Percentiles rank a stretch among this genome's conserved stretches.
Conservation (phyloP, 1,140 invertebrate species). For the Zophobas atratus region DNA sequence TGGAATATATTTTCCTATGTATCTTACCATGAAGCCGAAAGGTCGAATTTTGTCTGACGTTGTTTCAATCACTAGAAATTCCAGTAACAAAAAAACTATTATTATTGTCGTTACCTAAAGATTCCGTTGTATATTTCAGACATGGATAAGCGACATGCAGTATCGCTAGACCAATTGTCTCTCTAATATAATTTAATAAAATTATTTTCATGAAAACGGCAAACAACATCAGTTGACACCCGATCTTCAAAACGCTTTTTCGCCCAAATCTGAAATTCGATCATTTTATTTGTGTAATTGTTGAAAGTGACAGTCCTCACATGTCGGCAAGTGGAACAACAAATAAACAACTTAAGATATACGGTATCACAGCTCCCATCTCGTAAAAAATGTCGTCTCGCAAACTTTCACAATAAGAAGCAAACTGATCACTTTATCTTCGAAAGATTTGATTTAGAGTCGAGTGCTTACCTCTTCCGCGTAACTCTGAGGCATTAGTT, state of each 20-base stretch:
- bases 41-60: background rate
- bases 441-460: background rate
- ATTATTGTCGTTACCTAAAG: background rate
- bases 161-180: background rate
- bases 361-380: background rate
- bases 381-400: slow-evolving; percentile 10
- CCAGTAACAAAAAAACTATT: background rate
- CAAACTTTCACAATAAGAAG: slow-evolving; percentile 20
- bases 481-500: slow-evolving; percentile 6
- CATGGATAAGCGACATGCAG: slow-evolving; percentile 7
- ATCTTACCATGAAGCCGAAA: background rate
- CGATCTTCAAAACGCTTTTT: slow-evolving; percentile 17
- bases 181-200: slow-evolving; percentile 7
- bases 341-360: slow-evolving; percentile 11
- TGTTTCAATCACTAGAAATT: slow-evolving; percentile 16
- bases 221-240: background rate
- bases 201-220: slow-evolving; percentile 14
- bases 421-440: background rate
- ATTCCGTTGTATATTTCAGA: slow-evolving; percentile 15
- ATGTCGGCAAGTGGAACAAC: slow-evolving; percentile 5
- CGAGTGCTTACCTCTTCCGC: slow-evolving; percentile 6
- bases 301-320: background rate
- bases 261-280: slow-evolving; percentile 10
- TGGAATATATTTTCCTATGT: background rate
- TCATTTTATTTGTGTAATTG: background rate